Conservation (phyloP, 2,888 invertebrate genomes). For the Colletes collaris region DNA sequence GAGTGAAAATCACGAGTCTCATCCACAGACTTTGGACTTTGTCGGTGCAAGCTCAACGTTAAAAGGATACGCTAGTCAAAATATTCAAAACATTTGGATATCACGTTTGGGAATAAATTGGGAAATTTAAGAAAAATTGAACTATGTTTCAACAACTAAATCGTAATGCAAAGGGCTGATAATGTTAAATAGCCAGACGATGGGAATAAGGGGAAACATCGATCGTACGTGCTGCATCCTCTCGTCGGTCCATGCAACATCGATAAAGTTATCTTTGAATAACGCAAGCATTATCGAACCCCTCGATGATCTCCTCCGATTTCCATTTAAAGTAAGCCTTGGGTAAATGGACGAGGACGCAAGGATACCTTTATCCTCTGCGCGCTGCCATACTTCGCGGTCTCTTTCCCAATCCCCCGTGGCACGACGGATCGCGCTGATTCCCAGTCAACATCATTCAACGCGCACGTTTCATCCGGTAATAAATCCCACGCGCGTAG, state of each 20-base stretch:
- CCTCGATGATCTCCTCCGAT: slow-evolving; percentile 36
- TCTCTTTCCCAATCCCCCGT: slow-evolving; percentile 9
- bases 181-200: too few relatives aligned
- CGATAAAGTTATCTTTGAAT: slow-evolving; percentile 5
- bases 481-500: slow-evolving; percentile 26
- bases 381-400: slow-evolving; percentile 3
- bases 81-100: too few relatives aligned
- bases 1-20: too few relatives aligned
- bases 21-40: too few relatives aligned
- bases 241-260: neutral
- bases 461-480: neutral
- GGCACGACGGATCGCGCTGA: slow-evolving; percentile 40
- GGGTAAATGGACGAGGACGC: slow-evolving; percentile 24
- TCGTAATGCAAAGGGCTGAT: too few relatives aligned
- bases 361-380: neutral
- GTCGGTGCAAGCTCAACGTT: too few relatives aligned
- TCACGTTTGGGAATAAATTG: too few relatives aligned
- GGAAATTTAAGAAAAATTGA: too few relatives aligned
- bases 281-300: slow-evolving; percentile 16
- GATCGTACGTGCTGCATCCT: neutral
- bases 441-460: slow-evolving; percentile 29
- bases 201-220: too few relatives aligned
- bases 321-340: slow-evolving; percentile 50
- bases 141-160: too few relatives aligned
- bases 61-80: too few relatives aligned